These are phyloP conservation scores for Caenorhabditis remanei DNA, from an alignment of 1,140 invertebrate species.

Conservation along the genomic window DNA sequence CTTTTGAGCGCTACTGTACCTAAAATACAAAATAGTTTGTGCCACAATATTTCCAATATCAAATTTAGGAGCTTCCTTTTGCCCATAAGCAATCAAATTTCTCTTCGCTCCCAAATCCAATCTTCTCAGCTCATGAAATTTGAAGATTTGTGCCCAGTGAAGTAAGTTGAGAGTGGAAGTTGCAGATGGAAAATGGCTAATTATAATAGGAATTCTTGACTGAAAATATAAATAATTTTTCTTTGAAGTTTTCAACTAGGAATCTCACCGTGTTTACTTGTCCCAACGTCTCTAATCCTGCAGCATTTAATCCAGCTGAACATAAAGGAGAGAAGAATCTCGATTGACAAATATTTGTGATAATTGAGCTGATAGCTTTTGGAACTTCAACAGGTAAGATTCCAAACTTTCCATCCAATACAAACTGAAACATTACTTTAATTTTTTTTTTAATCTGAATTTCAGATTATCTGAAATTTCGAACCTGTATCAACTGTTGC, in stretches of 20 bases:
- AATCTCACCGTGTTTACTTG: slow-evolving; percentile 42
- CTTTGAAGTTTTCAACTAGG: background rate
- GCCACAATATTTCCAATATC: slow-evolving; percentile 9
- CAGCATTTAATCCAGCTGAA: background rate
- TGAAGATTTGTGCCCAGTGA: slow-evolving; percentile 65
- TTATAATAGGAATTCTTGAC: slow-evolving; percentile 64
- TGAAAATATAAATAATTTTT: slow-evolving; percentile 1
- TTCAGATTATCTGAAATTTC: background rate
- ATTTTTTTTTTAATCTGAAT: background rate
- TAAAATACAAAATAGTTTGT: slow-evolving; percentile 22
- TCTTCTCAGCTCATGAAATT: slow-evolving; percentile 48
- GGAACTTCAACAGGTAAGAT: background rate
- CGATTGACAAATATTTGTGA: background rate
- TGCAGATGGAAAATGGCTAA: slow-evolving; percentile 64
- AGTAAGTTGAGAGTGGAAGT: slow-evolving; percentile 65
- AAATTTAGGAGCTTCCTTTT: background rate
- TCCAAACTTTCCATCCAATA: slow-evolving; percentile 22
- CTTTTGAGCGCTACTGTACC: background rate
- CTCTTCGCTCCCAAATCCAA: slow-evolving; percentile 45
- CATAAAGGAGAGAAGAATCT: background rate
- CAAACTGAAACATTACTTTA: slow-evolving; percentile 7
- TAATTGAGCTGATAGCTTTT: background rate
- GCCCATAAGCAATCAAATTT: slow-evolving; percentile 57
- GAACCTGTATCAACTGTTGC: slow-evolving; percentile 25
- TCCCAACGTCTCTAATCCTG: background rate